Percentiles rank a stretch among this genome's conserved stretches.
Conservation (phyloP, 1,140 invertebrate genomes). For the Diorhabda carinulata region DNA sequence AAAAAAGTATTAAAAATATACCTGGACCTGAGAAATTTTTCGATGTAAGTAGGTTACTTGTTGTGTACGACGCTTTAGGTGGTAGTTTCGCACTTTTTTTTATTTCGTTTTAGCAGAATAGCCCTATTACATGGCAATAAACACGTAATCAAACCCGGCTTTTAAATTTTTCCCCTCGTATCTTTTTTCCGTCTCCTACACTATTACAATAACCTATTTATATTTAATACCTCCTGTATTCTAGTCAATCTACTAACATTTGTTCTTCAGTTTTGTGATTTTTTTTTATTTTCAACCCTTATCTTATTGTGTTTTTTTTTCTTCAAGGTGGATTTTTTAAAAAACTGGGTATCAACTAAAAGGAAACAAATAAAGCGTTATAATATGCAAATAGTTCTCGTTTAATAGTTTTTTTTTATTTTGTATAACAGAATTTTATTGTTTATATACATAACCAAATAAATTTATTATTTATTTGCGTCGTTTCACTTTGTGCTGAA, state of each 20-base stretch:
- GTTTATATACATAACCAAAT: too few relatives aligned
- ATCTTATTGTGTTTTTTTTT: conserved; percentile 6
- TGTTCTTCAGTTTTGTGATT: not conserved
- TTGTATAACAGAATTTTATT: not conserved
- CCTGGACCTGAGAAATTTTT: not conserved
- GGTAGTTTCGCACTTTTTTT: conserved; percentile 2
- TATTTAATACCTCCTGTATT: too few relatives aligned
- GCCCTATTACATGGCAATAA: not conserved
- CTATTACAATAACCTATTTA: too few relatives aligned
- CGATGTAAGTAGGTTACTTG: not conserved
- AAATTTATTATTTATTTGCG: too few relatives aligned
- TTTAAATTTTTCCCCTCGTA: too few relatives aligned
- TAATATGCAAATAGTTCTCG: too few relatives aligned
- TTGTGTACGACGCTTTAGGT: conserved; percentile 8
- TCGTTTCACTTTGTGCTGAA: too few relatives aligned
- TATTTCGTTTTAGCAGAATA: conserved; percentile 14
- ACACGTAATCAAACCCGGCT: too few relatives aligned
- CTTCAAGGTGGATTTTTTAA: conserved; percentile 11
- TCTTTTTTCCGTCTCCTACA: too few relatives aligned
- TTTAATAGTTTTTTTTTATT: not conserved
- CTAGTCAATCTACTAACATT: not conserved
- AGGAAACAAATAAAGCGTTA: not conserved
- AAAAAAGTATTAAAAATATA: conserved; percentile 7
- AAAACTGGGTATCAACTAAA: not conserved
- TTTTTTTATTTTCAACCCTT: not conserved